Evolutionary conservation across 2,113 vertebrate genomes (phyloP), one percentile per base, ranked within the genome.

Genomic region (Chaetodon trifascialis): DNA sequence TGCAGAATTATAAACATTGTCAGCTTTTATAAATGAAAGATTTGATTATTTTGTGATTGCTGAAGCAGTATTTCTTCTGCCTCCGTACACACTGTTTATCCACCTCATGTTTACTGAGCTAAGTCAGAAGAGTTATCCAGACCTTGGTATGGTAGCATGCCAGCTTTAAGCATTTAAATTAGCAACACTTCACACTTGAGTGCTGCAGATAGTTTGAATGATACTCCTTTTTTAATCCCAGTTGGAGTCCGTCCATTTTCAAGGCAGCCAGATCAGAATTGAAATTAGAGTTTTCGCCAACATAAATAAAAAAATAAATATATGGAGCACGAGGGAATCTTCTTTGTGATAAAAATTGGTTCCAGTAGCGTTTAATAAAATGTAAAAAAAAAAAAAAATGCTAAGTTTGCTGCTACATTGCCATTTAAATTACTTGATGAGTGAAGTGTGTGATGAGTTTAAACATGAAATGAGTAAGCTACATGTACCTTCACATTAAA

Each of bases 101-200:
- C 11, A 47, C 36, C 17, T 64, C 14, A 54, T 65, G 38, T 56
- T 76, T 11, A 76, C 30, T 4, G 52, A 40, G 63, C 58, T 55
- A 62, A 69, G 25, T 80, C 23, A 10, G 2, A 30, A 30, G 30
- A 76, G 73, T 56, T 64, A 69, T 70, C 7, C 46, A 54, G 54
- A 65, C 34, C 25, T 79, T 8, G 6, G 66, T 34, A 60, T 54
- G 80, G 12, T 59, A 30, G 25, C 68, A 89, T 55, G 46, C 69
- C 67, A 63, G 11, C 34, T 36, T 46, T 42, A 77, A 79, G 44
- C 70, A 73, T 71, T 73, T 38, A 76, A 73, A 86, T 86, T 79
- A 68, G 59, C 47, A 83, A 47, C 73, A 54, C 65, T 30, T 15
- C 42, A 38, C 46, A 51, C 46, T 25, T 46, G n/a, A 81, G 65